These are phyloP conservation scores for Carabus problematicus DNA, from an alignment of 2,888 invertebrate genomes.

Conservation along the genomic window DNA sequence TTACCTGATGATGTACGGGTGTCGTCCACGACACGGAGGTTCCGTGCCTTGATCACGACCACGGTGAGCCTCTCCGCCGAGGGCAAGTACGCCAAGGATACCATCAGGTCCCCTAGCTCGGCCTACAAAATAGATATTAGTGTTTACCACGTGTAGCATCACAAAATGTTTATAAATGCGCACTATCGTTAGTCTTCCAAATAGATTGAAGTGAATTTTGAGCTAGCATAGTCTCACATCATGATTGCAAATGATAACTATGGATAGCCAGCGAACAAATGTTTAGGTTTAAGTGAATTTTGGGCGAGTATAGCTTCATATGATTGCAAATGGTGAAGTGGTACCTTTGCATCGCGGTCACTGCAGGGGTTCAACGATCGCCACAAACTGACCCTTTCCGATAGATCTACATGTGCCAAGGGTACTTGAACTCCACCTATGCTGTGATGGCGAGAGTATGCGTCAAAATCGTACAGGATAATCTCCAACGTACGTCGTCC, in stretches of 20 bases:
- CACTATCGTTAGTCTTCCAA: too few species aligned
- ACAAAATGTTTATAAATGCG: too few species aligned
- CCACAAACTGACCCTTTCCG: conserved; percentile 65
- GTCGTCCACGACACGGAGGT: conserved; percentile 59
- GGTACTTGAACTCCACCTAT: conserved; percentile 68
- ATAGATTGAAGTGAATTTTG: too few species aligned
- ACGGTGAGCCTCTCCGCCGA: conserved; percentile 67
- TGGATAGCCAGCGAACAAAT: too few species aligned
- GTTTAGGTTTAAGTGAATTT: too few species aligned
- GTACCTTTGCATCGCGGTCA: conserved; percentile 59
- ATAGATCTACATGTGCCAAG: conserved; percentile 64
- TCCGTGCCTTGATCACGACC: conserved; percentile 65
- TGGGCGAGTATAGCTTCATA: too few species aligned
- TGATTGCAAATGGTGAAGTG: too few species aligned
- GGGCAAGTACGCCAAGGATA: conserved; percentile 64
- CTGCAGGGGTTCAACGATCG: conserved; percentile 64
- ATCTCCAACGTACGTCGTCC: conserved; percentile 67
- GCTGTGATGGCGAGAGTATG: conserved; percentile 69
- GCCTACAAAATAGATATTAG: conserved; percentile 1
- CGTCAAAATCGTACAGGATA: conserved; percentile 70
- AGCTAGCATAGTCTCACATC: too few species aligned
- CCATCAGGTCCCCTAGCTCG: conserved; percentile 65
- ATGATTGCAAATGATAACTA: too few species aligned
- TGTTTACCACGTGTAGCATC: too few species aligned
- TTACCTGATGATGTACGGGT: conserved; percentile 57